These are phyloP conservation scores for Alosa sapidissima DNA, from an alignment of 2,797 vertebrate species.

Conservation along the genomic window DNA sequence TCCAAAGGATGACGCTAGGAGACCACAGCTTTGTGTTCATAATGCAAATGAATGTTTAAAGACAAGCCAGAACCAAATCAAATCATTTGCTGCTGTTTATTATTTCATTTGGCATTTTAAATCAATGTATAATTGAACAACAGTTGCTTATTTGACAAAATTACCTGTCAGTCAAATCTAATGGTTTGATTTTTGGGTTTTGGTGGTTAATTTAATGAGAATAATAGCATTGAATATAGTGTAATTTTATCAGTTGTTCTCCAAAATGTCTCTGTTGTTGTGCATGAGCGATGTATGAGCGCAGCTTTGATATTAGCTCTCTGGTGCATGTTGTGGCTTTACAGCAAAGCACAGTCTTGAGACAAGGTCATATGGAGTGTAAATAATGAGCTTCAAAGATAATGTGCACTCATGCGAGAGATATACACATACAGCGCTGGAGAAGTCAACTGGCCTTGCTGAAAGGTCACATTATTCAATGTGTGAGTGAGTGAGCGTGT, in stretches of 20 bases:
- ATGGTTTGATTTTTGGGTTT: background rate
- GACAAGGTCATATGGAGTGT: conserved; percentile 74
- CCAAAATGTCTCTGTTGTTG: background rate
- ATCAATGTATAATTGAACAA: background rate
- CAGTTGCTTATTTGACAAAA: background rate
- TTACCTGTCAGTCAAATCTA: background rate
- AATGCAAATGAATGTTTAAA: background rate
- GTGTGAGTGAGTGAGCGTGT: conserved; percentile 18
- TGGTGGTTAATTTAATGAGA: background rate
- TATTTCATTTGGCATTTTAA: background rate
- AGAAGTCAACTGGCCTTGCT: conserved; percentile 1
- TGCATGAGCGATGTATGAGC: background rate
- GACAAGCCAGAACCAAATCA: background rate
- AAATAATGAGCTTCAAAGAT: conserved; percentile 77
- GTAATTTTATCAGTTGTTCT: background rate
- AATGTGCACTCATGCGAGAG: conserved; percentile 72
- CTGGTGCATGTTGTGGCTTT: background rate
- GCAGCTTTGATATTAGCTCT: background rate
- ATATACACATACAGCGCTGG: background rate
- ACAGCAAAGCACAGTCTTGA: conserved; percentile 52
- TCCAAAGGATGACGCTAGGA: background rate
- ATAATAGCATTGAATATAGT: background rate
- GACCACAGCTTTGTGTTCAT: background rate
- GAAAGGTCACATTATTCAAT: conserved; percentile 15
- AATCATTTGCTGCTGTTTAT: conserved; percentile 4